These are phyloP conservation scores for Ophioninae sp. DNA, from an alignment of 2,888 invertebrate species.

Conservation along the genomic window DNA sequence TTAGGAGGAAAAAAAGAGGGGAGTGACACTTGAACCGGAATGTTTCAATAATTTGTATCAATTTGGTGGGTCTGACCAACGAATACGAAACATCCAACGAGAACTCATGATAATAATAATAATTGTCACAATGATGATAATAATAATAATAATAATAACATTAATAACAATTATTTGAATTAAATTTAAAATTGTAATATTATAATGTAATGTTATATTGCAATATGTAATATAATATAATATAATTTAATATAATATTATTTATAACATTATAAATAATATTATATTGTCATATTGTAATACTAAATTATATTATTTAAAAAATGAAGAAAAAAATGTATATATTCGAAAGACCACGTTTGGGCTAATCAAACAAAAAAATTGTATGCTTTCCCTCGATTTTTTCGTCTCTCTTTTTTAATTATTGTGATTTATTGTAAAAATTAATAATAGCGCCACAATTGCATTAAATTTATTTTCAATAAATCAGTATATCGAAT, in stretches of 20 bases:
- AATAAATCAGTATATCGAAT: too few species aligned
- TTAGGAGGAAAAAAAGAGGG: conserved; percentile 20
- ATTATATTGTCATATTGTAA: too few species aligned
- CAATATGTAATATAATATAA: too few species aligned
- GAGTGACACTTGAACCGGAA: conserved; percentile 5
- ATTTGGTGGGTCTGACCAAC: conserved; percentile 35
- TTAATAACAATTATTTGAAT: background rate
- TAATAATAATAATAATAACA: conserved; percentile 47
- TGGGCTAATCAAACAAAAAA: conserved; percentile 4
- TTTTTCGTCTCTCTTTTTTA: too few species aligned
- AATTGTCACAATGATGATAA: conserved; percentile 42
- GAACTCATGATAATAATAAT: conserved; percentile 61
- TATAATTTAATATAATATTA: too few species aligned
- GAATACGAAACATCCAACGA: conserved; percentile 59
- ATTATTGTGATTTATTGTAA: too few species aligned
- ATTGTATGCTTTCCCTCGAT: conserved; percentile 37
- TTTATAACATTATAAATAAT: too few species aligned
- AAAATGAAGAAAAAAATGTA: too few species aligned
- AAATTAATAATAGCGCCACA: too few species aligned
- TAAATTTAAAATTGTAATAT: conserved; percentile 7
- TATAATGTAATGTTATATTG: too few species aligned
- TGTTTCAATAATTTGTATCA: conserved; percentile 45
- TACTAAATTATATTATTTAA: too few species aligned
- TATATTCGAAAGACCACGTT: conserved; percentile 14
- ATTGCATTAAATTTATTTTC: too few species aligned